A percentile compares a stretch with the other conserved stretches of the same genome.
Evolutionary conservation across 2,888 invertebrate species (phyloP).

Genomic region (Tubiluchus corallicola): DNA sequence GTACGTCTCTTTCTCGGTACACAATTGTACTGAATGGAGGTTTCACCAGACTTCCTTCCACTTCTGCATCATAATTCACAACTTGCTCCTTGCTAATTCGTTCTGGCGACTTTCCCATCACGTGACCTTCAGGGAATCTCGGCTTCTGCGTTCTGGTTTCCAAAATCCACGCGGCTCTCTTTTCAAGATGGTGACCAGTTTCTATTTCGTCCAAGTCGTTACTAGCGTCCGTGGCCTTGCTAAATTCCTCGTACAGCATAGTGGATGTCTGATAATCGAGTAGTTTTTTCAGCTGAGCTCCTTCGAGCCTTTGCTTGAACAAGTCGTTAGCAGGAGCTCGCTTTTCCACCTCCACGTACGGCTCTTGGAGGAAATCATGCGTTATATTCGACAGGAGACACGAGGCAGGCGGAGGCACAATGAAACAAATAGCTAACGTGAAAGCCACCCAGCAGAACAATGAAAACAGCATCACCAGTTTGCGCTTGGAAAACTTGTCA

Average conservation of each 20-base stretch:
- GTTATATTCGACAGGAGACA: constrained; percentile 51
- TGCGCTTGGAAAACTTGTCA: constrained; percentile 41
- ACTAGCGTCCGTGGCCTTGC: background rate
- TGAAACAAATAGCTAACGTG: constrained; percentile 83
- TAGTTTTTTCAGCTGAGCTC: background rate
- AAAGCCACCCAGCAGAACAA: constrained; percentile 89
- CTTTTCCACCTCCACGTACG: constrained; percentile 12
- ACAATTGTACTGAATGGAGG: constrained; percentile 85
- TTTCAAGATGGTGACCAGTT: background rate
- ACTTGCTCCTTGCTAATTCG: constrained; percentile 31
- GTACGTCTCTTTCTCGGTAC: constrained; percentile 66
- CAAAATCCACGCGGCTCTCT: constrained; percentile 13
- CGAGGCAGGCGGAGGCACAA: constrained; percentile 78
- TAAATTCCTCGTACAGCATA: background rate
- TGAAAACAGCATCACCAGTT: constrained; percentile 64
- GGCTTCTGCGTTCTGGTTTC: constrained; percentile 7
- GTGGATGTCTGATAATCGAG: background rate
- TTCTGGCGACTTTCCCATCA: constrained; percentile 44
- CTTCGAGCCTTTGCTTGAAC: background rate
- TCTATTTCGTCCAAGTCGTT: constrained; percentile 4
- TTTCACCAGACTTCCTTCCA: constrained; percentile 28
- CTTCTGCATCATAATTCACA: constrained; percentile 46
- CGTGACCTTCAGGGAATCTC: constrained; percentile 17
- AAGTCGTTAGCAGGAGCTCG: background rate
- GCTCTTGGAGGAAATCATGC: constrained; percentile 30